phyloP scores from a whole-genome alignment of 1,140 invertebrate species.

The Himalopsyche phryganea region DNA sequence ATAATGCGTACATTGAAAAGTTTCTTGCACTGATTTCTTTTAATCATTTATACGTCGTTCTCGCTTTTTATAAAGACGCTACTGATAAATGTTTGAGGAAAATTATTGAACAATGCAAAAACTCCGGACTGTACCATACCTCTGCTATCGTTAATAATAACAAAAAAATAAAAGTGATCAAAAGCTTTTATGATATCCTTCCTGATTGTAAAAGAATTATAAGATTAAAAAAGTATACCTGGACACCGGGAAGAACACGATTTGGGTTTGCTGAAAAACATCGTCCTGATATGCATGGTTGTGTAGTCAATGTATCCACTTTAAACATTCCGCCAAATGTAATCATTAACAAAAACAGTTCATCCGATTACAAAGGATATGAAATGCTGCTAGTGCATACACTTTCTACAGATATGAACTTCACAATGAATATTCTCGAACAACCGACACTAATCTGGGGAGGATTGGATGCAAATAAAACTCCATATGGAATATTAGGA shows the following conservation, averaged over 20 bases:
- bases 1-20: conserved; percentile 3
- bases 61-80: conserved; percentile 11
- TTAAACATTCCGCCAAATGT: conserved; percentile 18
- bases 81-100: neutral
- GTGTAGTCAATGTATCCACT: conserved; percentile 19
- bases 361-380: neutral
- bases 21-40: neutral
- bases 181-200: neutral
- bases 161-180: neutral
- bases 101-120: neutral
- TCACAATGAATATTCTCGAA: conserved; percentile 2
- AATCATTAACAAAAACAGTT: neutral
- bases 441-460: conserved; percentile 5
- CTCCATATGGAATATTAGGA: conserved; percentile 12
- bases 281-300: conserved; percentile 7
- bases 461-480: neutral
- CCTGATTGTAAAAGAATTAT: neutral
- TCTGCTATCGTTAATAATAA: neutral
- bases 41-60: conserved; percentile 1
- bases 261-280: neutral
- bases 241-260: neutral
- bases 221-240: neutral
- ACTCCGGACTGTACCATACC: conserved; percentile 1
- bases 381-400: conserved; percentile 8
- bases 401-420: conserved; percentile 15